These are phyloP conservation scores for Lophura nycthemera DNA, from an alignment of 2,113 vertebrate species.

Conservation along the genomic window DNA sequence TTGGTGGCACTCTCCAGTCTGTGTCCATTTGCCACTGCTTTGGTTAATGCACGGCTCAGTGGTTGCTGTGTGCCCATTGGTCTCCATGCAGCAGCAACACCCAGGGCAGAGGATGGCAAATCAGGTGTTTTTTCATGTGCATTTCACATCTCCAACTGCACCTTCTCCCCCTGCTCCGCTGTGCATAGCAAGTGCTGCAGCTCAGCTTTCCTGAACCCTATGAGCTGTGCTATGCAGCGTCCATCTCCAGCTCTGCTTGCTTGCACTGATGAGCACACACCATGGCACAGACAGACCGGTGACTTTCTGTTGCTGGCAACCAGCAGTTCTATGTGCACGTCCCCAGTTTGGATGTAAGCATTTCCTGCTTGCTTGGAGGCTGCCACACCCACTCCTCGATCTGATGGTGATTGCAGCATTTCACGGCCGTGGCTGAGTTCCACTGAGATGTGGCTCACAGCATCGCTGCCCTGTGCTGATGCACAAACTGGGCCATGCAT, in stretches of 20 bases:
- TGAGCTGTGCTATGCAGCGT: background rate
- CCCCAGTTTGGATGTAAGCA: background rate
- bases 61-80: fast-evolving
- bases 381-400: background rate
- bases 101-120: background rate
- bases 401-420: fast-evolving
- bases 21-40: background rate
- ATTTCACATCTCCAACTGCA: fast-evolving
- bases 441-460: background rate
- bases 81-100: background rate
- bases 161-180: too few relatives aligned
- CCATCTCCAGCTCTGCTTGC: background rate
- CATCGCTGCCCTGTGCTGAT: fast-evolving
- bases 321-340: background rate
- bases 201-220: background rate
- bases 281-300: background rate
- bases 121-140: fast-evolving
- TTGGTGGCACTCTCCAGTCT: fast-evolving
- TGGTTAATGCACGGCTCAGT: background rate
- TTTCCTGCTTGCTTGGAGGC: background rate
- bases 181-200: fast-evolving
- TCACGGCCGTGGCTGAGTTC: fast-evolving
- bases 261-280: fast-evolving
- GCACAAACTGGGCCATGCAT: background rate
- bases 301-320: background rate